Evolutionary conservation across 2,797 vertebrate species (phyloP).

Genomic region (Lacerta agilis): DNA sequence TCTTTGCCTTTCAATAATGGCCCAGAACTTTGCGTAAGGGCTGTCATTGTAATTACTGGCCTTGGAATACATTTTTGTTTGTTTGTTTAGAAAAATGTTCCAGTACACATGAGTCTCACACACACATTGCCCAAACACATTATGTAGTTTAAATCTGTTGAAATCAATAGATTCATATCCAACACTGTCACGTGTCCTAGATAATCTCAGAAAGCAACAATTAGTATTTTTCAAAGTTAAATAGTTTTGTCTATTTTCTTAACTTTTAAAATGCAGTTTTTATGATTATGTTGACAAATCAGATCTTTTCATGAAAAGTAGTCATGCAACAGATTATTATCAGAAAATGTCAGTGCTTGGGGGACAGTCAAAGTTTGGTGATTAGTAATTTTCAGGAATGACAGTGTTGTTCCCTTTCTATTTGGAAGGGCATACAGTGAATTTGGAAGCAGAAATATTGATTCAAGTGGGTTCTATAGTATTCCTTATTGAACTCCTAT

Average conservation of each 20-base stretch:
- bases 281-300: background rate
- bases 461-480: background rate
- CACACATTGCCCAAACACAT: constrained; percentile 25
- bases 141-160: constrained; percentile 17
- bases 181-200: constrained; percentile 4
- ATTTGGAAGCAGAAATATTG: background rate
- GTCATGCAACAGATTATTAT: background rate
- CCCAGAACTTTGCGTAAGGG: background rate
- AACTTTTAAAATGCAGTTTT: constrained; percentile 51
- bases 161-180: constrained; percentile 24
- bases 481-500: background rate
- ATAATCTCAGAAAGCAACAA: constrained; percentile 39
- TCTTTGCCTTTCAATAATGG: background rate
- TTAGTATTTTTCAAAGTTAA: constrained; percentile 42
- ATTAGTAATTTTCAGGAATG: background rate
- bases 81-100: background rate
- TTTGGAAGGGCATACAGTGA: background rate
- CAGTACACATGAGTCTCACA: background rate
- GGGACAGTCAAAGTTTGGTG: background rate
- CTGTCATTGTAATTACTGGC: background rate
- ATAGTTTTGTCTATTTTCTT: constrained; percentile 42
- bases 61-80: background rate
- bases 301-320: constrained; percentile 37
- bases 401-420: background rate
- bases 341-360: background rate